Evolutionary conservation across 2,797 vertebrate species (phyloP).

Genomic region (Acanthis flammea): DNA sequence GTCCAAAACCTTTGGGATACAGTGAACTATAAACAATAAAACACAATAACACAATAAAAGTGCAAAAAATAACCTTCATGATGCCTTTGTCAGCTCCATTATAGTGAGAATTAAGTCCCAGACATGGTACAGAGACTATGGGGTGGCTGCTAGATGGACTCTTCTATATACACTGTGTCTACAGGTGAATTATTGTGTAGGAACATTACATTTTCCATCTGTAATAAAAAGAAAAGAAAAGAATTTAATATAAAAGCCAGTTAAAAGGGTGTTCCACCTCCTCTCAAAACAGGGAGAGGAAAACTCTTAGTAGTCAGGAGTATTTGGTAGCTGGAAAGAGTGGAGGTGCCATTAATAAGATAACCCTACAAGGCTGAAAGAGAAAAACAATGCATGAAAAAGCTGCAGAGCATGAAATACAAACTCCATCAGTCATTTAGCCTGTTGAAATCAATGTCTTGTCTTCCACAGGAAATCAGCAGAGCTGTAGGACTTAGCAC

Average conservation of each 20-base stretch:
- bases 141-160: background rate
- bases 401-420: background rate
- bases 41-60: background rate
- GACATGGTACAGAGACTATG: fast-evolving
- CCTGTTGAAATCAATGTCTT: background rate
- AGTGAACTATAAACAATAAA: background rate
- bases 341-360: background rate
- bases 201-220: background rate
- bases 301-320: background rate
- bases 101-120: background rate
- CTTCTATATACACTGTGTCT: background rate
- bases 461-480: background rate
- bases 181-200: background rate
- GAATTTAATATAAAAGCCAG: background rate
- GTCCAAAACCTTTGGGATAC: background rate
- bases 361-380: background rate
- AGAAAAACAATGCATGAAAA: background rate
- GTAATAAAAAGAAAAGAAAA: background rate
- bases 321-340: background rate
- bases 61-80: background rate
- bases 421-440: background rate
- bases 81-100: background rate
- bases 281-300: background rate
- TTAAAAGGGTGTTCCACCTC: background rate
- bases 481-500: background rate